Conservation (phyloP, 2,888 invertebrate species). For the Dascillus cervinus region DNA sequence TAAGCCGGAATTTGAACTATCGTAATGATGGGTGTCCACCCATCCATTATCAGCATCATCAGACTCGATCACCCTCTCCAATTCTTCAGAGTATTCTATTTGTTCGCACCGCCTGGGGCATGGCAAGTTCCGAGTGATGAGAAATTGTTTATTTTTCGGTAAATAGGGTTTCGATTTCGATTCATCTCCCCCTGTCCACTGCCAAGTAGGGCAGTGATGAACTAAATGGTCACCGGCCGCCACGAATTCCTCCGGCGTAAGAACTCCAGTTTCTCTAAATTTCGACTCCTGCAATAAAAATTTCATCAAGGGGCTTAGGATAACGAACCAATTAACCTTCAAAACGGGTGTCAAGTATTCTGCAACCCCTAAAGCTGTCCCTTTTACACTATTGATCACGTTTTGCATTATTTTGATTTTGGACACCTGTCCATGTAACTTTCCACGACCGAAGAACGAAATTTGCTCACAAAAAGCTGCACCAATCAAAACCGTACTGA, state of each 20-base stretch:
- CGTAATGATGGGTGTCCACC: conserved; percentile 96
- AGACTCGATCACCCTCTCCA: conserved; percentile 86
- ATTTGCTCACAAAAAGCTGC: too few species aligned
- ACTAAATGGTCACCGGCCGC: conserved; percentile 97
- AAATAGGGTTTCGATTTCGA: conserved; percentile 82
- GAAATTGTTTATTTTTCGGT: conserved; percentile 92
- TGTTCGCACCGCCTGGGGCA: conserved; percentile 93
- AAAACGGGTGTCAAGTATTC: conserved; percentile 94
- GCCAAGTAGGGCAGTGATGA: conserved; percentile 99
- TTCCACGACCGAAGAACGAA: too few species aligned
- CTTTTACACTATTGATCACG: conserved; percentile 91
- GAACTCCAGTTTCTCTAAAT: conserved; percentile 93
- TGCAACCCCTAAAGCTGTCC: conserved; percentile 90
- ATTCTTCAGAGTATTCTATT: conserved; percentile 87
- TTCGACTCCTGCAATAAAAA: conserved; percentile 72
- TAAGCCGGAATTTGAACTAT: conserved; percentile 50
- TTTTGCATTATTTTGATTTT: conserved; percentile 89
- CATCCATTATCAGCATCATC: conserved; percentile 87
- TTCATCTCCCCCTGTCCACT: conserved; percentile 93
- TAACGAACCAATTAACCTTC: conserved; percentile 56
- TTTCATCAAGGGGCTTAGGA: neutral
- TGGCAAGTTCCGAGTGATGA: conserved; percentile 94
- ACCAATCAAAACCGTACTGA: too few species aligned
- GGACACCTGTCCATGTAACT: too few species aligned
- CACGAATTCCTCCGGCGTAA: conserved; percentile 99